Evolutionary conservation across 1,140 invertebrate species (phyloP).

Genomic region (Ridgeia piscesae): DNA sequence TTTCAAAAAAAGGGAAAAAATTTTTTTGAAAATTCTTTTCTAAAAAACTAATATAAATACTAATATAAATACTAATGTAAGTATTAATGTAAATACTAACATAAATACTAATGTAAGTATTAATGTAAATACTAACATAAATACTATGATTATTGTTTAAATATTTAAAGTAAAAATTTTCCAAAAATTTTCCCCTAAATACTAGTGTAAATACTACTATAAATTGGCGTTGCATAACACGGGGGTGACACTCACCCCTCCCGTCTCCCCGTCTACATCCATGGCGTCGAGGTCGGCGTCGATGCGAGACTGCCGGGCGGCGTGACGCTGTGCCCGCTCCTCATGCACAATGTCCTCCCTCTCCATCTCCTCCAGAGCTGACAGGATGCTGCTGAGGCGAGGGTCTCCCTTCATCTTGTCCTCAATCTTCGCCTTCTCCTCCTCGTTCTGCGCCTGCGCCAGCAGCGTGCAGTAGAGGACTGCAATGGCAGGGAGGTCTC

Average conservation of each 20-base stretch:
- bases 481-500: conserved; percentile 58
- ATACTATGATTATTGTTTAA: no score
- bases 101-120: no score
- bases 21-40: no score
- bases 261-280: conserved; percentile 64
- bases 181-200: no score
- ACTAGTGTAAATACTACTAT: no score
- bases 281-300: conserved; percentile 63
- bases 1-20: no score
- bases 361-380: conserved; percentile 72
- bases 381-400: conserved; percentile 80
- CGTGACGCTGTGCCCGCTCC: conserved; percentile 53
- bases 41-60: no score
- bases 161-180: no score
- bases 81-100: no score
- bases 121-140: no score
- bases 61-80: no score
- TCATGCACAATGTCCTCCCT: conserved; percentile 70
- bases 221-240: no score
- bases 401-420: conserved; percentile 91
- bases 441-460: conserved; percentile 90
- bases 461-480: conserved; percentile 96
- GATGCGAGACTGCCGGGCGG: conserved; percentile 54
- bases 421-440: conserved; percentile 81
- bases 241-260: conserved; percentile 23